phyloP scores from a whole-genome alignment of 2,888 invertebrate genomes.

The Trissoscelio sp. region DNA sequence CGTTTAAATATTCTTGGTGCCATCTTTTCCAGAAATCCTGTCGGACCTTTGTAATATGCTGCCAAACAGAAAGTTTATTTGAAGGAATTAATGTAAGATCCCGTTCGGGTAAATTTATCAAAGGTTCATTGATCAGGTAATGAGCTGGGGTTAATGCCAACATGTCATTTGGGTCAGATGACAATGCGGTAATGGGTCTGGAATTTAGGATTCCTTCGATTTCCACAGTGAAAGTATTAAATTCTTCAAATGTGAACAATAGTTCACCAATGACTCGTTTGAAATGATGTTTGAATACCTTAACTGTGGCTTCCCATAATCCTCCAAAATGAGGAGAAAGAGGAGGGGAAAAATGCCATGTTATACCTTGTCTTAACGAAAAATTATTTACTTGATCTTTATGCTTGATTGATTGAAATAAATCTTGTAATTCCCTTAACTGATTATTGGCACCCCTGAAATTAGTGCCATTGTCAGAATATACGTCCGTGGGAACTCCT shows the following conservation, averaged over 20 bases:
- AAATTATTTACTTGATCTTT: too few relatives aligned
- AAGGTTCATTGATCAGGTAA: too few relatives aligned
- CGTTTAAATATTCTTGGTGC: slow-evolving; percentile 54
- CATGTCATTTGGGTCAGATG: too few relatives aligned
- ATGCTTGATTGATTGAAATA: too few relatives aligned
- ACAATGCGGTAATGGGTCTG: background rate
- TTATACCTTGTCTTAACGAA: too few relatives aligned
- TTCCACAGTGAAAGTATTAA: background rate
- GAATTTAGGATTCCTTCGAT: slow-evolving; percentile 16
- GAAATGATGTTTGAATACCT: slow-evolving; percentile 27
- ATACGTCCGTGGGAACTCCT: slow-evolving; percentile 29
- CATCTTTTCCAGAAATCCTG: slow-evolving; percentile 66
- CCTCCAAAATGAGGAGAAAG: too few relatives aligned
- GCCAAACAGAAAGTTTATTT: too few relatives aligned
- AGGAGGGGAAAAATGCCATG: too few relatives aligned
- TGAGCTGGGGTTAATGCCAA: too few relatives aligned
- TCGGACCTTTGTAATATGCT: too few relatives aligned
- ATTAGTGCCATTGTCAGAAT: slow-evolving; percentile 67
- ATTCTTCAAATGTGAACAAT: slow-evolving; percentile 7
- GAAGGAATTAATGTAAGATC: background rate
- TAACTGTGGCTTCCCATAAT: background rate
- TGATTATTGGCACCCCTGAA: slow-evolving; percentile 68
- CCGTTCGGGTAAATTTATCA: background rate
- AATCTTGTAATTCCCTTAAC: slow-evolving; percentile 38
- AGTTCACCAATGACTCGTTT: background rate